These are phyloP conservation scores for Onychostruthus taczanowskii DNA, from an alignment of 2,113 vertebrate genomes.

Conservation along the genomic window DNA sequence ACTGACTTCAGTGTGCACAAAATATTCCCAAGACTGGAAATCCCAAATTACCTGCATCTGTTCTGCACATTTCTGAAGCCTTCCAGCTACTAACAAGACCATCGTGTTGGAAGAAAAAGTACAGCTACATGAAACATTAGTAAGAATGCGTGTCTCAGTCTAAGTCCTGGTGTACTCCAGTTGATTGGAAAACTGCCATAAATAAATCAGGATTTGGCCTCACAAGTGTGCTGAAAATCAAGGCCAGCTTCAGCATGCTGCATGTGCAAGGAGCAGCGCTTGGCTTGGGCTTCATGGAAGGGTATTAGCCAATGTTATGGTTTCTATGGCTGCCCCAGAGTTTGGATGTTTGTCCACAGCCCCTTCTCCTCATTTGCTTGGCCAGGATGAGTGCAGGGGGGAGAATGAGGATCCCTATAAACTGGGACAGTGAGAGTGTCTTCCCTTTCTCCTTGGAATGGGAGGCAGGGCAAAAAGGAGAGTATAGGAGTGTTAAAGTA, in stretches of 20 bases:
- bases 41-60: background rate
- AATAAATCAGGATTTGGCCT: background rate
- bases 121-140: background rate
- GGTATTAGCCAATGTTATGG: background rate
- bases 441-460: background rate
- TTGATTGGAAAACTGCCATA: conserved; percentile 10
- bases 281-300: background rate
- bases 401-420: background rate
- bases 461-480: background rate
- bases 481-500: too few relatives aligned
- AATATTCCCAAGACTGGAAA: background rate
- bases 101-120: background rate
- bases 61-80: conserved; percentile 16
- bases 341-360: background rate
- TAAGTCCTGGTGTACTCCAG: background rate
- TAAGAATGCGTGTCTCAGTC: background rate
- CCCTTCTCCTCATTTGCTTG: background rate
- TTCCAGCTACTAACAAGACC: conserved; percentile 37
- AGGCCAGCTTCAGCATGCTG: background rate
- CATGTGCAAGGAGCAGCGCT: background rate
- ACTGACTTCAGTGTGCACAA: background rate
- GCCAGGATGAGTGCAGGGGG: background rate
- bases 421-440: background rate
- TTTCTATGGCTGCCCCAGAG: background rate
- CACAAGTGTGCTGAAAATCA: background rate